Evolutionary conservation across 2,888 invertebrate genomes (phyloP).

Genomic region (Pedicia rivosa): DNA sequence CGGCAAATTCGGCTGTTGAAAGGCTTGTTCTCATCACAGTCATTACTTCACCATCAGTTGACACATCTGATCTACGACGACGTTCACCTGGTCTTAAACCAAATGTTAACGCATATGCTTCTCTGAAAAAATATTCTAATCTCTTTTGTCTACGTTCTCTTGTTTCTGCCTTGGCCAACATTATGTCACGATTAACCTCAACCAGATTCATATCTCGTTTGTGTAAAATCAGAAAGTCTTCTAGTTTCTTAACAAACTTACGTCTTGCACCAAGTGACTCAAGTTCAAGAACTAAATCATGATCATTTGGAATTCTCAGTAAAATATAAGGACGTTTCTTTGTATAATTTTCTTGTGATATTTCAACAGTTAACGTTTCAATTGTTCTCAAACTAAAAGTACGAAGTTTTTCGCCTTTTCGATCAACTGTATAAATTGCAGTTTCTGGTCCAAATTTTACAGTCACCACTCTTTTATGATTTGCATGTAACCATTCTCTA

Average conservation of each 20-base stretch:
- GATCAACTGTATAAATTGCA: conserved; percentile 69
- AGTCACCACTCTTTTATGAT: conserved; percentile 76
- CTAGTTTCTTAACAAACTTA: conserved; percentile 76
- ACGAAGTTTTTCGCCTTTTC: conserved; percentile 82
- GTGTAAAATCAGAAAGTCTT: conserved; percentile 65
- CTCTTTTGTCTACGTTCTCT: conserved; percentile 83
- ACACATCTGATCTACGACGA: conserved; percentile 52
- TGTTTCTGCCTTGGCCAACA: conserved; percentile 84
- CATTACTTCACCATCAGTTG: conserved; percentile 65
- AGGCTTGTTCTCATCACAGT: conserved; percentile 87
- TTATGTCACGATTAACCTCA: conserved; percentile 62
- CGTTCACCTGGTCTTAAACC: conserved; percentile 78
- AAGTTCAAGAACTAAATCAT: conserved; percentile 84
- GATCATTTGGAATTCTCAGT: conserved; percentile 69
- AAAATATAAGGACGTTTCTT: conserved; percentile 71
- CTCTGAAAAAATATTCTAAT: conserved; percentile 88
- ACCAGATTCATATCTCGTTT: conserved; percentile 64
- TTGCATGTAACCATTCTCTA: conserved; percentile 87
- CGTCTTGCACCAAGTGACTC: conserved; percentile 63
- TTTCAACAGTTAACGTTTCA: conserved; percentile 69
- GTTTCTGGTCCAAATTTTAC: conserved; percentile 81
- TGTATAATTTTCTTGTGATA: conserved; percentile 58
- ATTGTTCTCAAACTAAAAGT: conserved; percentile 61
- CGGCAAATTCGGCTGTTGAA: conserved; percentile 85
- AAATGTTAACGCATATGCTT: conserved; percentile 88